These are phyloP conservation scores for Thymallus thymallus DNA, from an alignment of 2,113 vertebrate species.

Conservation along the genomic window DNA sequence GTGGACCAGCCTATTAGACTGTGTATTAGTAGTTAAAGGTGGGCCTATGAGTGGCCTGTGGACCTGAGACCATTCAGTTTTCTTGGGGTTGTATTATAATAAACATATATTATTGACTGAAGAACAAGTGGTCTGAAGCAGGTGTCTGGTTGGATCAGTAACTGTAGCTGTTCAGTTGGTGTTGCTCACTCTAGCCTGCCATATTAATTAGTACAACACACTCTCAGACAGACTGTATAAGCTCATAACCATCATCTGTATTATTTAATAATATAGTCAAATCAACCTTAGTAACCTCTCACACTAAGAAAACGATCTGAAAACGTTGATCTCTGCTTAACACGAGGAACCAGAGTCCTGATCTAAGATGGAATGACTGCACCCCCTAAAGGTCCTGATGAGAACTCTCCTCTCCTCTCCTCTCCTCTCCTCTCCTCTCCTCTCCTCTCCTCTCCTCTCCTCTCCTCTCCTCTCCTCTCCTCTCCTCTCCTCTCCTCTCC, in stretches of 20 bases:
- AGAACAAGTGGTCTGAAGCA: too few relatives aligned
- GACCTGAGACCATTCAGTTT: slow-evolving; percentile 42
- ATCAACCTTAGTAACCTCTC: slow-evolving; percentile 54
- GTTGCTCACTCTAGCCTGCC: slow-evolving; percentile 57
- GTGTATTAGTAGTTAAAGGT: slow-evolving; percentile 56
- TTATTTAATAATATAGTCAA: slow-evolving; percentile 61
- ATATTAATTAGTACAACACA: slow-evolving; percentile 72
- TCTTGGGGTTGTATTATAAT: slow-evolving; percentile 66
- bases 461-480: too few relatives aligned
- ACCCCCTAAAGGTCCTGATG: slow-evolving; percentile 82
- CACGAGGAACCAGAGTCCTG: background rate
- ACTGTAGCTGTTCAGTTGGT: slow-evolving; percentile 29
- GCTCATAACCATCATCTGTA: slow-evolving; percentile 60
- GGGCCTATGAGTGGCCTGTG: slow-evolving; percentile 51
- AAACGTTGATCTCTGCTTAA: slow-evolving; percentile 32
- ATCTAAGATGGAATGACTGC: slow-evolving; percentile 81
- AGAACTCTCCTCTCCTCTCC: slow-evolving; percentile 30
- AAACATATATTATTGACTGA: slow-evolving; percentile 78
- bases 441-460: too few relatives aligned
- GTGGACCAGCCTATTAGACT: too few relatives aligned
- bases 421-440: slow-evolving; percentile 54
- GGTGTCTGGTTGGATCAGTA: slow-evolving; percentile 5
- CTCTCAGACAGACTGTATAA: slow-evolving; percentile 66
- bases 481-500: too few relatives aligned
- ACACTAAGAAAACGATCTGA: slow-evolving; percentile 73